Evolutionary conservation across 2,888 invertebrate genomes (phyloP).

Genomic region (Nasonovia ribisnigri): DNA sequence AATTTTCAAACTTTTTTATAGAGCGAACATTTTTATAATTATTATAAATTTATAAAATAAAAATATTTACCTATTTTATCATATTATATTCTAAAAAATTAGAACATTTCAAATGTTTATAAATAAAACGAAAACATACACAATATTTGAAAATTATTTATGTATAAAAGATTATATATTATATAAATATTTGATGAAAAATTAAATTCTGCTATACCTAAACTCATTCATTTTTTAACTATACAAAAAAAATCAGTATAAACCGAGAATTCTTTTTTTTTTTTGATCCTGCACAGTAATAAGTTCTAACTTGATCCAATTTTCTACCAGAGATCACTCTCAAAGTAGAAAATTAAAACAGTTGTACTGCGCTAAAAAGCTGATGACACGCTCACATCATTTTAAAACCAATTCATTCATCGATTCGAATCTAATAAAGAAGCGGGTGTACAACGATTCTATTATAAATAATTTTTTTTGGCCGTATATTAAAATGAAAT

Average conservation of each 20-base stretch:
- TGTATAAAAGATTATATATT: too few species aligned
- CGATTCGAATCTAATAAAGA: neutral
- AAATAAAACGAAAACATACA: neutral
- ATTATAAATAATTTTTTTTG: neutral
- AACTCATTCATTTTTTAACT: too few species aligned
- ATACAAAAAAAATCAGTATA: too few species aligned
- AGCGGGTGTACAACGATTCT: neutral
- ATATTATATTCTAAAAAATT: neutral
- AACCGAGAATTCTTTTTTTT: neutral
- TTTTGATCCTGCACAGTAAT: neutral
- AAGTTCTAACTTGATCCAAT: neutral
- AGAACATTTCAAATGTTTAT: neutral
- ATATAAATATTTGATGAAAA: too few species aligned
- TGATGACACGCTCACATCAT: neutral
- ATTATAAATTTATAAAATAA: neutral
- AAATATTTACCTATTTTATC: neutral
- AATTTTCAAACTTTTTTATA: neutral
- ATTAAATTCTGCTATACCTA: too few species aligned
- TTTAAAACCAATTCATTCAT: neutral
- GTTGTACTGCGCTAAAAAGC: neutral
- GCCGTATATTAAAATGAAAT: neutral
- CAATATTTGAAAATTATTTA: too few species aligned
- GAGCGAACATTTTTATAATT: neutral
- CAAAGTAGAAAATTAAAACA: neutral
- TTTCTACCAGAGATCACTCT: neutral